These are phyloP conservation scores for Synanthedon vespiformis DNA, from an alignment of 2,888 invertebrate genomes.

Conservation along the genomic window DNA sequence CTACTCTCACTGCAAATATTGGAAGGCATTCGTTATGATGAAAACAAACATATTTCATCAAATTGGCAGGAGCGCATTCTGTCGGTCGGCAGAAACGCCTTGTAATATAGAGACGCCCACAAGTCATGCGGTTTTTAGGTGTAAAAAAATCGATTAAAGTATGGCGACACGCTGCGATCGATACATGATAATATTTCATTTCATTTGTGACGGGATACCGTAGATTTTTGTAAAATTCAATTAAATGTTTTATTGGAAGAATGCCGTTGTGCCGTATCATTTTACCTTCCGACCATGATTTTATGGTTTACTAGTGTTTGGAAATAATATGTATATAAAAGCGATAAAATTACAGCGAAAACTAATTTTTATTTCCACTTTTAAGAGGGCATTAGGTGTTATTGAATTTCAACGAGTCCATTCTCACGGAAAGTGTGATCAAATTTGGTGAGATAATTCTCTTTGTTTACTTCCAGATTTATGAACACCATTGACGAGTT, in stretches of 20 bases:
- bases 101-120: conserved; percentile 61
- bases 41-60: conserved; percentile 65
- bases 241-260: conserved; percentile 55
- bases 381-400: neutral
- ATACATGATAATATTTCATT: conserved; percentile 67
- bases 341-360: conserved; percentile 25
- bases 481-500: conserved; percentile 49
- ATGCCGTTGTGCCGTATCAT: conserved; percentile 49
- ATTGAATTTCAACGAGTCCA: neutral
- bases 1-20: conserved; percentile 29
- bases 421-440: too few relatives aligned
- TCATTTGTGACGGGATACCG: conserved; percentile 42
- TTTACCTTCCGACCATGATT: conserved; percentile 46
- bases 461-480: conserved; percentile 54
- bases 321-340: conserved; percentile 26
- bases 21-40: conserved; percentile 48
- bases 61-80: conserved; percentile 40
- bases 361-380: conserved; percentile 12
- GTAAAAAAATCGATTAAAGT: conserved; percentile 69
- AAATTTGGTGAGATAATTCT: conserved; percentile 15
- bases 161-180: conserved; percentile 68
- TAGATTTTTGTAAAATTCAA: conserved; percentile 57
- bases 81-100: conserved; percentile 57
- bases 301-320: conserved; percentile 30
- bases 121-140: conserved; percentile 62